phyloP scores from a whole-genome alignment of 2,113 vertebrate species.

The Ctenomys sociabilis region DNA sequence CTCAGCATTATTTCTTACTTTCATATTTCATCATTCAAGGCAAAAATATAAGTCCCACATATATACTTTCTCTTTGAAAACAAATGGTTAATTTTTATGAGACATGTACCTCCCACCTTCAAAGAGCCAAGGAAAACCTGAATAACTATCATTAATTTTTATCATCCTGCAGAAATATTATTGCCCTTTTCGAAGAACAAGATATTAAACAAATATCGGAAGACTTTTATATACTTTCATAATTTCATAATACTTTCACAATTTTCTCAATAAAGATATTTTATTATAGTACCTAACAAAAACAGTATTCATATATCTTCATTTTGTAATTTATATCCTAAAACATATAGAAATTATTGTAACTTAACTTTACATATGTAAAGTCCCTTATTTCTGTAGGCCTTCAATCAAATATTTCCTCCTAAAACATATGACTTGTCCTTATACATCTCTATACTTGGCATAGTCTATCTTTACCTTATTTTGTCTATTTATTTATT shows the following conservation, averaged over 20 bases:
- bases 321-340: background rate
- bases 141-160: background rate
- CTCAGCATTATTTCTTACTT: background rate
- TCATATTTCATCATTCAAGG: background rate
- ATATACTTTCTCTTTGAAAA: background rate
- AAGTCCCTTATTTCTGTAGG: background rate
- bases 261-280: background rate
- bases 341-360: background rate
- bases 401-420: background rate
- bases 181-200: background rate
- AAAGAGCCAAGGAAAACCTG: background rate
- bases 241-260: background rate
- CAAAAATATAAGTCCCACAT: background rate
- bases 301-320: background rate
- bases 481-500: background rate
- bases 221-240: background rate
- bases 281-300: background rate
- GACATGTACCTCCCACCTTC: background rate
- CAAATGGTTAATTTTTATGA: background rate
- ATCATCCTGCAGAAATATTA: background rate
- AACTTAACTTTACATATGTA: background rate
- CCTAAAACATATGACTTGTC: background rate
- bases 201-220: background rate
- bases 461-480: background rate
- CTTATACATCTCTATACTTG: background rate